Base-by-base conservation (phyloP, 2,888 invertebrate genomes). In the Dascillus cervinus region DNA sequence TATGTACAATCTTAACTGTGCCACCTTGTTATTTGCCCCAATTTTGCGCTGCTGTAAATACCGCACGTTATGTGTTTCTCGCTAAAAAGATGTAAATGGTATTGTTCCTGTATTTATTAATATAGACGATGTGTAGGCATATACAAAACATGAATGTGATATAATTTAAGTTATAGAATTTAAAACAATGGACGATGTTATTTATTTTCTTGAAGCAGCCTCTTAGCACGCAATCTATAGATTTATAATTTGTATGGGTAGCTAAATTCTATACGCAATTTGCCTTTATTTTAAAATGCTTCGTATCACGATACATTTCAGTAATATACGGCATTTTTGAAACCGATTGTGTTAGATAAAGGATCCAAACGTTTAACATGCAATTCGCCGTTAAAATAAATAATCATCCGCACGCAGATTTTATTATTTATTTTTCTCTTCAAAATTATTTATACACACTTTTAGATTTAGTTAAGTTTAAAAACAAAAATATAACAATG, bases 161-260 rank as follows among this genome's bases (percentile, higher is more conserved):
- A 58, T 46, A 52, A 50, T 49, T 55, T 58, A 55, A 58, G 56
- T 53, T 46, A 43, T 42, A 44, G 44, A 44, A 42, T 44, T 37
- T 44, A 42, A 45, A 44, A 47, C 43, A 45, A 44, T 41, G 44
- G 42, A 37, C 34, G 29, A 25, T 33, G 34, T 42, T 50, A 48
- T 48, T 48, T 48, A 47, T 50, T 44, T 46, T 43, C 39, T 39
- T 36, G 37, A 36, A 43, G 36, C 27, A 39, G n/a, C 29, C 32
- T 36, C 34, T 43, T 25, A 38, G 31, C 50, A 50, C 50, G 50
- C 50, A 47, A 50, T 44, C 38, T 36, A 44, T 46, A 47, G 44
- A 50, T 50, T 50, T 48, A 46, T 49, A 44, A 44, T 47, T 49
- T 42, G 46, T 44, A 39, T 44, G 41, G 43, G 44, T 43, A 34